Evolutionary conservation across 2,888 invertebrate genomes (phyloP), one percentile per base, ranked within the genome.

Genomic region (Drosophila stalkeri): DNA sequence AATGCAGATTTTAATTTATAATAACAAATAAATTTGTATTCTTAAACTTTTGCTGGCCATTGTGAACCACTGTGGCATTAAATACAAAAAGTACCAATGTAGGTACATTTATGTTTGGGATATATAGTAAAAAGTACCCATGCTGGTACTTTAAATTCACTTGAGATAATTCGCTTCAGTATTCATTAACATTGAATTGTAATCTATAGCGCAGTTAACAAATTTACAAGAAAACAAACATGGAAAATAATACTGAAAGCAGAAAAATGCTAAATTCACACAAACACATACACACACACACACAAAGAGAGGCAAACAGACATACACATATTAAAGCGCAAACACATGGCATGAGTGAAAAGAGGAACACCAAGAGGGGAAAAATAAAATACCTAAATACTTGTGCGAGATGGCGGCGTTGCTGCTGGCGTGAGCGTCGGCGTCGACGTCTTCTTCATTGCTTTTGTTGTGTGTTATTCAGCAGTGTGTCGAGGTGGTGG

Each of bases 401-500:
- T 57, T 67, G 37, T 52, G 35, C 51, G 51, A 31, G 72, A 70
- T 65, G 69, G 70, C 73, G 59, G 37, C 64, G 62, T 56, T 61
- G 72, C 60, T 67, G 72, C 57, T 65, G 49, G 43, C 56, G 67
- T 59, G 56, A 56, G 52, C 81, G 67, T 61, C 59, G 27, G 23
- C 54, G 54, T 39, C 55, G 27, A 52, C 27, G 47, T 52, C 46
- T 44, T 56, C 47, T 31, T 46, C 31, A 44, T 47, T 44, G 59
- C 37, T 44, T 63, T 72, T 67, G 64, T 62, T 64, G 27, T 27
- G 27, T 27, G 52, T 63, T 67, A 57, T 74, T 72, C 65, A 82
- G 86, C 79, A 83, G 80, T 86, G 75, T 87, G 87, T 89, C 80
- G 90, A 68, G 74, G 77, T 75, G 75, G 74, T 77, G 64, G 65